Percentiles rank a stretch among this genome's conserved stretches.
phyloP scores from a whole-genome alignment of 1,140 invertebrate genomes.

The Drosophila orosa region DNA sequence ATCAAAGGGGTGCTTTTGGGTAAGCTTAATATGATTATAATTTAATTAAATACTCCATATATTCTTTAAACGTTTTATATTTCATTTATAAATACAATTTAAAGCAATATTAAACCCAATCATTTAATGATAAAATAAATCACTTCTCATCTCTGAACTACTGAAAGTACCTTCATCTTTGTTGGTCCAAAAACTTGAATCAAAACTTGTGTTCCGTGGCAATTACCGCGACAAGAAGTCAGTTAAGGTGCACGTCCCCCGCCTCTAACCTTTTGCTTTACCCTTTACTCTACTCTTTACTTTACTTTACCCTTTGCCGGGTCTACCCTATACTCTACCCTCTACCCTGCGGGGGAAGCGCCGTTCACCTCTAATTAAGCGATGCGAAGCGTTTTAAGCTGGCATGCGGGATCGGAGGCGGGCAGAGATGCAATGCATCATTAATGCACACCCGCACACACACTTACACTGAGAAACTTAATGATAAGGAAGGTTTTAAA shows the following conservation, averaged over 20 bases:
- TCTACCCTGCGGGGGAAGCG: background rate
- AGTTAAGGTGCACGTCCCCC: slow-evolving; percentile 38
- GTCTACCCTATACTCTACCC: background rate
- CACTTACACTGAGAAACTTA: slow-evolving; percentile 2
- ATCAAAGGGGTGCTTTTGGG: background rate
- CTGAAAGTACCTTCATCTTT: slow-evolving; percentile 2
- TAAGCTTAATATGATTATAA: background rate
- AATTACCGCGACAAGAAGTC: slow-evolving; percentile 76
- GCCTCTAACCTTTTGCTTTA: background rate
- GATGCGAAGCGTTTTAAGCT: slow-evolving; percentile 54
- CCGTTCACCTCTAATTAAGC: slow-evolving; percentile 71
- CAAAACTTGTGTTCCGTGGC: slow-evolving; percentile 67
- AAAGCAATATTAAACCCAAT: background rate
- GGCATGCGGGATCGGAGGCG: slow-evolving; percentile 27
- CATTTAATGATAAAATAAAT: too few relatives aligned
- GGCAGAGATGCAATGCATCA: slow-evolving; percentile 62
- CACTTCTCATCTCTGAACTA: slow-evolving; percentile 26
- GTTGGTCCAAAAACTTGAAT: slow-evolving; percentile 66
- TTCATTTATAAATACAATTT: background rate
- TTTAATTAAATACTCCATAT: background rate
- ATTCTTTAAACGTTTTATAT: background rate
- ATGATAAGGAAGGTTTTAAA: background rate
- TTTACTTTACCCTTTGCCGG: background rate
- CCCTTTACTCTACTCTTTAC: background rate
- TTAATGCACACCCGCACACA: slow-evolving; percentile 64